Base-by-base conservation (phyloP, 2,797 vertebrate species). In the Argyrosomus regius region DNA sequence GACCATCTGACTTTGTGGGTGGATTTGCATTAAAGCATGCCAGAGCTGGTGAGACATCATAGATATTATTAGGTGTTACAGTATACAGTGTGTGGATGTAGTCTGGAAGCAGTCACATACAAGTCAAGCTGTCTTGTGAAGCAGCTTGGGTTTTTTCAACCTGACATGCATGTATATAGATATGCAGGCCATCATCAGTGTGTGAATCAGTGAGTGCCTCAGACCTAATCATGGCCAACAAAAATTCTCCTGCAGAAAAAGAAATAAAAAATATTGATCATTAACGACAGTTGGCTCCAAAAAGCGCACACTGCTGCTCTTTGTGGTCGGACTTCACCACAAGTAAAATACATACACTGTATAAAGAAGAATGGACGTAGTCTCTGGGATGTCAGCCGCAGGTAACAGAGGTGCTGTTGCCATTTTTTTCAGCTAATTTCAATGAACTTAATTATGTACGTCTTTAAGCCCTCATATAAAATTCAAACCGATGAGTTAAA, bases 1-100 rank as follows among this genome's bases (percentile, higher is more conserved):
- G 59, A 49, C 60, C 41, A 2, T 65, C 46, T 79, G 79, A 86
- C 63, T 66, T 68, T 63, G 50, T 58, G 54, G 41, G 56, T 68
- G 72, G 60, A 79, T 87, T 43, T 76, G 50, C 39, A 20, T 59
- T 43, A 24, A 39, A 14, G 62, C 50, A 46, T 24, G 48, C 20
- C 14, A 26, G 66, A 52, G 62, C 41, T 16, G 24, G 7, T 49
- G 58, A 56, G 39, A n/a, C 52, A 65, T 59, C 14, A 43, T 22
- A 18, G 67, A 67, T 41, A 67, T 63, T 71, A 46, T 24, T 60
- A 58, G 46, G 46, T 24, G 48, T 35, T 75, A 35, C 35, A 54
- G 18, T 28, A 31, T 12, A 41, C 14, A 56, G 13, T 9, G 1
- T 45, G 0, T 28, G 41, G 22, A 12, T 18, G 24, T 12, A 39